These are phyloP conservation scores for Abramis brama DNA, from an alignment of 2,113 vertebrate species.

Conservation along the genomic window DNA sequence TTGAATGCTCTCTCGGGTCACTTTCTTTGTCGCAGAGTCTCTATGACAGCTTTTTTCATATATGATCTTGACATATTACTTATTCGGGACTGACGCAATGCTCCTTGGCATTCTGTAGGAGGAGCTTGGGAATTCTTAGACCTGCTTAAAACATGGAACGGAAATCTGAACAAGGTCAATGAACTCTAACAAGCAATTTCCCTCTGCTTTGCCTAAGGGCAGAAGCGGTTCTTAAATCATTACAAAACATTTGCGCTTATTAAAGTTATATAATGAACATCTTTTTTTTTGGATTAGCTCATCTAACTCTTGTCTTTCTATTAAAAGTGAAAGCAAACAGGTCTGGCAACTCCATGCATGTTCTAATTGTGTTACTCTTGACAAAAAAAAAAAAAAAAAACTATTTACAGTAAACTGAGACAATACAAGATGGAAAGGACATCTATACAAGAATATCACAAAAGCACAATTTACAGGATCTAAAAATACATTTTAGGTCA, in stretches of 20 bases:
- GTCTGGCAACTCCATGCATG: not conserved
- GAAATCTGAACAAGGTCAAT: conserved; percentile 8
- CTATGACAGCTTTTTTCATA: conserved; percentile 39
- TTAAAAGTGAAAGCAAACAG: conserved; percentile 17
- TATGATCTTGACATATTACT: conserved; percentile 28
- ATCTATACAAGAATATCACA: not conserved
- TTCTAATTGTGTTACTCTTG: not conserved
- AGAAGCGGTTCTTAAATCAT: not conserved
- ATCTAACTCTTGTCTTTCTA: not conserved
- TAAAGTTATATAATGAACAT: not conserved
- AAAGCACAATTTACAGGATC: not conserved
- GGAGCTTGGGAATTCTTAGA: conserved; percentile 12
- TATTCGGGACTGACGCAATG: conserved; percentile 14
- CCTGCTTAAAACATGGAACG: not conserved
- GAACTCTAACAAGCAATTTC: conserved; percentile 10
- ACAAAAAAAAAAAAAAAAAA: not conserved
- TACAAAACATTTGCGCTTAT: not conserved
- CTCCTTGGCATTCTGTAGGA: conserved; percentile 49
- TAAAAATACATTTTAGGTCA: not conserved
- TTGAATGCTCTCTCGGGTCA: conserved; percentile 14
- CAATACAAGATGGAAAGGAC: conserved; percentile 4
- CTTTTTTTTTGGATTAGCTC: not conserved
- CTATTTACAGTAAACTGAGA: conserved; percentile 40
- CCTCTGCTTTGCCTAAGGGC: not conserved
- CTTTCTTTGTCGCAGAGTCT: not conserved